phyloP scores from a whole-genome alignment of 2,797 vertebrate species.

The Amphiprion clarkii region DNA sequence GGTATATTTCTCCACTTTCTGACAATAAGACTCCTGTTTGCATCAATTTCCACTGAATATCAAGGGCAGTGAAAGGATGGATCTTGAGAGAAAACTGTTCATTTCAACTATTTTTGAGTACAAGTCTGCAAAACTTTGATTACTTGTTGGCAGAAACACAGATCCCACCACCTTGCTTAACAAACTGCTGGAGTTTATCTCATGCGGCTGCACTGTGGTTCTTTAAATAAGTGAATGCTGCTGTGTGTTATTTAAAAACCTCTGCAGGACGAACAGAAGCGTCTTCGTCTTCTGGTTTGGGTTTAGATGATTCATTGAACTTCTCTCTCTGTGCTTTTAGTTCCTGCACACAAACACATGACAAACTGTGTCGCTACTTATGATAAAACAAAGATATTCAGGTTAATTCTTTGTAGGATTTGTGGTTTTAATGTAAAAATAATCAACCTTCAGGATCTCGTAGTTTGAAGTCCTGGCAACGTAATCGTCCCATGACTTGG shows the following conservation, averaged over 20 bases:
- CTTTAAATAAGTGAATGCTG: background rate
- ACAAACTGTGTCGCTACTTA: background rate
- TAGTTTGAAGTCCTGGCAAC: constrained; percentile 90
- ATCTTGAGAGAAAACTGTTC: too few species aligned
- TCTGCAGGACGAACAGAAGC: constrained; percentile 72
- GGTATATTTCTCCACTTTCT: too few species aligned
- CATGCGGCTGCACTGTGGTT: background rate
- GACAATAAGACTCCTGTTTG: too few species aligned
- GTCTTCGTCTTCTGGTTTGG: constrained; percentile 54
- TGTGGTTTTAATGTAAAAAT: background rate
- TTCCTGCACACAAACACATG: constrained; percentile 80
- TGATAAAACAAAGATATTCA: background rate
- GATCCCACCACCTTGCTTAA: background rate
- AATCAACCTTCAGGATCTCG: constrained; percentile 89
- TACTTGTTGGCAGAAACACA: too few species aligned
- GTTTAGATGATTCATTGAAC: constrained; percentile 77
- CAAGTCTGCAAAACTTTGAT: too few species aligned
- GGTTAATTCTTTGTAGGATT: background rate
- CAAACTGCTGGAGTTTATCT: background rate
- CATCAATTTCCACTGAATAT: too few species aligned
- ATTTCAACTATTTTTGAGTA: too few species aligned
- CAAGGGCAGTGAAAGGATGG: too few species aligned
- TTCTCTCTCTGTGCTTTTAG: constrained; percentile 87
- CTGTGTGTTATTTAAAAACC: constrained; percentile 47
- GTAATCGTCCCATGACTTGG: constrained; percentile 89